phyloP scores from a whole-genome alignment of 2,113 vertebrate species.

The Engystomops pustulosus region DNA sequence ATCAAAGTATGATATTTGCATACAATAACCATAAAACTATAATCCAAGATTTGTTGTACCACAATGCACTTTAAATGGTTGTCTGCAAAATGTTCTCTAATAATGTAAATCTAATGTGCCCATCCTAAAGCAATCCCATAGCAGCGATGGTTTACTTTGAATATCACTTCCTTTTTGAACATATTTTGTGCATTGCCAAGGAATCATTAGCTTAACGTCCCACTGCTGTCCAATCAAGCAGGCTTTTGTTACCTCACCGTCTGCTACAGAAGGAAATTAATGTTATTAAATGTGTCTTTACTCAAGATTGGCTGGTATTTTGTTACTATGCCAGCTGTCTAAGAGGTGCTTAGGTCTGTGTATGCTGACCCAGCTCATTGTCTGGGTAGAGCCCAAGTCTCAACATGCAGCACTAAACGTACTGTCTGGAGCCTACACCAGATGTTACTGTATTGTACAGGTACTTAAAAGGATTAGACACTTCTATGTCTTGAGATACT shows the following conservation, averaged over 20 bases:
- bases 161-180: slow-evolving; percentile 66
- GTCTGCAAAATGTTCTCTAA: slow-evolving; percentile 73
- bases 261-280: slow-evolving; percentile 75
- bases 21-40: slow-evolving; percentile 65
- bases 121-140: slow-evolving; percentile 62
- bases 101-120: slow-evolving; percentile 66
- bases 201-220: slow-evolving; percentile 77
- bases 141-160: slow-evolving; percentile 68
- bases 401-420: slow-evolving; percentile 33
- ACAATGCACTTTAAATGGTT: slow-evolving; percentile 68
- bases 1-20: not conserved
- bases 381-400: slow-evolving; percentile 62
- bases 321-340: slow-evolving; percentile 77
- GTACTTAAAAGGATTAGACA: slow-evolving; percentile 70
- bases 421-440: slow-evolving; percentile 67
- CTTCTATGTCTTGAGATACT: too few relatives aligned
- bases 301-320: slow-evolving; percentile 70
- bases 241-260: slow-evolving; percentile 75
- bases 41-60: slow-evolving; percentile 26
- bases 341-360: slow-evolving; percentile 64
- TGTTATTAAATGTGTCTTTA: slow-evolving; percentile 66
- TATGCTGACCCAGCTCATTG: slow-evolving; percentile 64
- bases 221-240: slow-evolving; percentile 69
- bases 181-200: slow-evolving; percentile 69
- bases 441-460: slow-evolving; percentile 72